These are phyloP conservation scores for Myripristis jacobus DNA, from an alignment of 2,797 vertebrate species.

Conservation along the genomic window DNA sequence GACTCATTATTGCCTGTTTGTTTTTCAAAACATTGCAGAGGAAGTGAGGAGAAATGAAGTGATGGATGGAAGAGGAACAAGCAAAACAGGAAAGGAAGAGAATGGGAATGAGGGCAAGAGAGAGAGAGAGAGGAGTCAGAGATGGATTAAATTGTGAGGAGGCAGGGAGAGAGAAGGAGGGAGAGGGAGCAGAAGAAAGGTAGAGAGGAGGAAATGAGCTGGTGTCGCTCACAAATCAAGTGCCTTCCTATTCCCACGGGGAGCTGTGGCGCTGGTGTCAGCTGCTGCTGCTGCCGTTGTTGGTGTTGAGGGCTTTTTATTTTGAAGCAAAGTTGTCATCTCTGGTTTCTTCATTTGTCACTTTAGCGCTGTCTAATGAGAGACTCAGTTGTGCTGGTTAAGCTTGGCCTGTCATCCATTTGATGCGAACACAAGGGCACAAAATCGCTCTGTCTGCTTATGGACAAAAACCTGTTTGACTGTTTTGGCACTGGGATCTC, in stretches of 20 bases:
- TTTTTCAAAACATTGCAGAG: slow-evolving; percentile 21
- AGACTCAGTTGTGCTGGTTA: slow-evolving; percentile 40
- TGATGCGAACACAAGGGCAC: slow-evolving; percentile 50
- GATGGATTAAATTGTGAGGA: slow-evolving; percentile 16
- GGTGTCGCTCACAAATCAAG: slow-evolving; percentile 34
- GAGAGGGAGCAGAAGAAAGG: slow-evolving; percentile 2
- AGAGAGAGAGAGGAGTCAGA: slow-evolving; percentile 4
- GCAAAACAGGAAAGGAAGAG: slow-evolving; percentile 10
- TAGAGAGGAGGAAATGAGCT: slow-evolving; percentile 21
- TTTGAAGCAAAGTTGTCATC: slow-evolving; percentile 50
- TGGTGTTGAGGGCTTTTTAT: slow-evolving; percentile 18
- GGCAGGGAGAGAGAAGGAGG: slow-evolving; percentile 3
- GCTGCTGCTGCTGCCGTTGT: slow-evolving; percentile 1
- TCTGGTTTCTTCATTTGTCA: slow-evolving; percentile 53
- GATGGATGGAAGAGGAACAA: slow-evolving; percentile 19
- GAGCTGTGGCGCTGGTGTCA: slow-evolving; percentile 12
- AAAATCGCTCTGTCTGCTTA: slow-evolving; percentile 33
- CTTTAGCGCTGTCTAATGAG: slow-evolving; percentile 56
- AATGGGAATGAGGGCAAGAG: slow-evolving; percentile 12
- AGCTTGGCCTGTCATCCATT: slow-evolving; percentile 37
- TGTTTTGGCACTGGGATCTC: slow-evolving; percentile 33
- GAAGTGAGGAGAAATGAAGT: slow-evolving; percentile 16
- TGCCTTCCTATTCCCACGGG: slow-evolving; percentile 27
- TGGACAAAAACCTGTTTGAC: slow-evolving; percentile 36
- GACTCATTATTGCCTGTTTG: slow-evolving; percentile 35